Base-by-base conservation (phyloP, 2,797 vertebrate species). In the Falco novaeseelandiae region DNA sequence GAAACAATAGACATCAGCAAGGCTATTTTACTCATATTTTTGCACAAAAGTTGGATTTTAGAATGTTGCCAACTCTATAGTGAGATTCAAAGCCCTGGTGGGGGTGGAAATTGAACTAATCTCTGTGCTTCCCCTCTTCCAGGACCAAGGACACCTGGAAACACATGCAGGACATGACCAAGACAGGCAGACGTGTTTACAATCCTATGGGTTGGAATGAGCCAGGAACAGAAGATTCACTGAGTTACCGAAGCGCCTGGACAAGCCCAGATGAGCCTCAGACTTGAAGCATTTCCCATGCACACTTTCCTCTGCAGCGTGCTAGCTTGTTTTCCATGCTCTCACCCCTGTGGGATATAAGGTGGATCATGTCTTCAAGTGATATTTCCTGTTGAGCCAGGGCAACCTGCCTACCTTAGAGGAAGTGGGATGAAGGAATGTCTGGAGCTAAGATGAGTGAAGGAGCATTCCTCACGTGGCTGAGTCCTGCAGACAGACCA, bases 401-500 rank as follows among this genome's bases (percentile, higher is more conserved):
- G 63, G 38, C 1, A 1, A 90, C 78, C 51, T 25, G 91, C 49
- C 80, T 83, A 76, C 54, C 79, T 42, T 0, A 3, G 71, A 94
- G 93, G 95, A 95, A 87, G 83, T 63, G 79, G 84, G 34, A 10
- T 11, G 62, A 72, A 79, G 81, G 93, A 93, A 95, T 94, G 96
- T 95, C 95, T 96, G 94, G 72, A 49, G 32, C 89, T 83, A 70
- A 62, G 81, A 89, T 78, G 58, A 79, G 52, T 1, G 55, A 70
- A 0, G 2, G 72, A 93, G 67, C 26, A 12, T 26, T 5, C 25
- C 20, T 69, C 66, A 76, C 66, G 12, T 76, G 78, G 30, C 46
- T 1, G 0, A 78, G 66, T 46, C 66, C 15, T 74, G 54, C 44
- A n/a, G 71, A 58, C 69, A 65, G 59, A 89, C 77, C 87, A n/a